Percentiles rank a stretch among this genome's conserved stretches.
Evolutionary conservation across 2,888 invertebrate species (phyloP).

Genomic region (Calliopum simillimum): DNA sequence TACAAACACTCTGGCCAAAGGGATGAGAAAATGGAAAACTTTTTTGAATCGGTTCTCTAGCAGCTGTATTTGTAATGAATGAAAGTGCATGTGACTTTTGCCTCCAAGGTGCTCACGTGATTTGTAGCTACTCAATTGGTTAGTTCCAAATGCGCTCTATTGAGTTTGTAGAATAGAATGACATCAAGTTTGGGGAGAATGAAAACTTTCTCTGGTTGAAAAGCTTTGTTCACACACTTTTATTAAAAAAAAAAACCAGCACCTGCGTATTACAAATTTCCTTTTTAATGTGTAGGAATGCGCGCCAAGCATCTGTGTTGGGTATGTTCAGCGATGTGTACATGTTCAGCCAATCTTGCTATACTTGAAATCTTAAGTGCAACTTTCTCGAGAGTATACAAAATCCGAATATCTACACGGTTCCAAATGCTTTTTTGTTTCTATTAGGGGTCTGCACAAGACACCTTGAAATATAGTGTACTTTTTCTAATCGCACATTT

Average conservation of each 20-base stretch:
- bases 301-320: not conserved
- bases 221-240: no score
- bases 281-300: conserved; percentile 10
- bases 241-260: not conserved
- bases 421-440: no score
- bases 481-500: no score
- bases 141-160: not conserved
- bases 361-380: no score
- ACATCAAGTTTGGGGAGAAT: no score
- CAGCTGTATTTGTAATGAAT: conserved; percentile 21
- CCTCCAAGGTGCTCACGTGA: conserved; percentile 12
- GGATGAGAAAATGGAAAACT: not conserved
- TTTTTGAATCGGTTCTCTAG: not conserved
- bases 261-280: conserved; percentile 16
- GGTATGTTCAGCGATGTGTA: conserved; percentile 5
- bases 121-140: not conserved
- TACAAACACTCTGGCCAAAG: not conserved
- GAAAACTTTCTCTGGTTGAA: no score
- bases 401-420: no score
- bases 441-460: no score
- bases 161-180: not conserved
- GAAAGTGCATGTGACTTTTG: conserved; percentile 24
- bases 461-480: no score
- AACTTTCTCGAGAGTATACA: no score
- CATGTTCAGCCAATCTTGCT: no score